These are phyloP conservation scores for Melanargia galathea DNA, from an alignment of 2,888 invertebrate genomes.

Conservation along the genomic window DNA sequence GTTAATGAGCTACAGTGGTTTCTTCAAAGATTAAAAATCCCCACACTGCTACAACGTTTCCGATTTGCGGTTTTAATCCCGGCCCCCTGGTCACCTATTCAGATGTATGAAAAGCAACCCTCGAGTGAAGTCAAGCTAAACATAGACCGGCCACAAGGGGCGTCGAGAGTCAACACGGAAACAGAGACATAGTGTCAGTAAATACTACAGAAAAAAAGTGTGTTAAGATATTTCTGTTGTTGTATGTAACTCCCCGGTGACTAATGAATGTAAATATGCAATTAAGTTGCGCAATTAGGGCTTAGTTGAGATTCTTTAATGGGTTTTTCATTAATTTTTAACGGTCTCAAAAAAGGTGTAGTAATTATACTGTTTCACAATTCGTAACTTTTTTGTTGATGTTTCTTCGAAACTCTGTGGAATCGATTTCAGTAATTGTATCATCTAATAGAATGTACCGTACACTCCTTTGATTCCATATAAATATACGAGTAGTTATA, in stretches of 20 bases:
- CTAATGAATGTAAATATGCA: neutral
- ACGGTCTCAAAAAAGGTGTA: too few species aligned
- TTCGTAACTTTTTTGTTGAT: too few species aligned
- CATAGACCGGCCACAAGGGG: conserved; percentile 35
- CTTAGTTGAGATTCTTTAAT: too few species aligned
- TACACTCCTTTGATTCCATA: too few species aligned
- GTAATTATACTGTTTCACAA: too few species aligned
- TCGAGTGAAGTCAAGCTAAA: conserved; percentile 33
- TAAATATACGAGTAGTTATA: too few species aligned
- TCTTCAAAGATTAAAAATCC: conserved; percentile 34
- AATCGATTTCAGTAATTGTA: too few species aligned
- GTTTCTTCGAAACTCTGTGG: too few species aligned
- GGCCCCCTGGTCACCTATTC: conserved; percentile 33
- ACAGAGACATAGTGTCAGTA: conserved; percentile 17
- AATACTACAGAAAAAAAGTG: conserved; percentile 21
- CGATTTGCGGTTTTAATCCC: conserved; percentile 34
- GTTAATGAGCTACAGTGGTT: neutral
- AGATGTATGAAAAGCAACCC: conserved; percentile 30
- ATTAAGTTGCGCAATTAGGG: too few species aligned
- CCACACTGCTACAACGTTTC: conserved; percentile 23
- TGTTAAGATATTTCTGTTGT: conserved; percentile 12
- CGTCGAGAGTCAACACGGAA: conserved; percentile 26
- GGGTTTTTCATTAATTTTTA: too few species aligned
- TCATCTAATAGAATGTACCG: too few species aligned
- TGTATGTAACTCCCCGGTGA: neutral